Conservation (phyloP, 1,140 invertebrate species). For the Diorhabda elongata region DNA sequence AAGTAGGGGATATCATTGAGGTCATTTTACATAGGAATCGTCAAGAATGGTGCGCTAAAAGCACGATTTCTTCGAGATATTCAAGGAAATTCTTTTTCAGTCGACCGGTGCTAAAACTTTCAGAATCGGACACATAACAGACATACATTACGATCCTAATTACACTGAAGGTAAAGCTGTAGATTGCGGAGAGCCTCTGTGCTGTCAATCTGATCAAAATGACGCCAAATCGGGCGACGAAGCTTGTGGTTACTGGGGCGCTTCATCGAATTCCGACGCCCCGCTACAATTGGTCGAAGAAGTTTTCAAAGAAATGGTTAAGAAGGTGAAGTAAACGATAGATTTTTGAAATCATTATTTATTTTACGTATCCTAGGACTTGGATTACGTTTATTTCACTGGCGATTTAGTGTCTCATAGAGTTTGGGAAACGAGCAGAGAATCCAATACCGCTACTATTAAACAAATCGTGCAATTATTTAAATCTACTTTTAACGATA, state of each 20-base stretch:
- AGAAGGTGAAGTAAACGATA: background rate
- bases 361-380: conserved; percentile 12
- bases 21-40: no score
- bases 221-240: conserved; percentile 20
- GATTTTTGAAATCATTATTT: background rate
- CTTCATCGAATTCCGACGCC: conserved; percentile 69
- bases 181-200: conserved; percentile 70
- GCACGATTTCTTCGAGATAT: no score
- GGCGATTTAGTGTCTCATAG: conserved; percentile 82
- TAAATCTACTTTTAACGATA: conserved; percentile 61
- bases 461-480: conserved; percentile 56
- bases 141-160: conserved; percentile 74
- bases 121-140: conserved; percentile 70
- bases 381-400: conserved; percentile 77
- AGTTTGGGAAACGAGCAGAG: conserved; percentile 72
- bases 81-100: background rate
- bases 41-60: no score
- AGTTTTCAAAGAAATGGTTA: conserved; percentile 23
- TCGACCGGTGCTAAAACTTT: conserved; percentile 27
- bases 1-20: no score
- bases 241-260: conserved; percentile 71
- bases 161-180: conserved; percentile 66
- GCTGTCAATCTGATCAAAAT: conserved; percentile 60
- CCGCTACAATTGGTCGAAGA: conserved; percentile 31
- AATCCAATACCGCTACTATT: conserved; percentile 57